Evolutionary conservation across 2,888 invertebrate genomes (phyloP).

Genomic region (Eumacrocentrus americanus): DNA sequence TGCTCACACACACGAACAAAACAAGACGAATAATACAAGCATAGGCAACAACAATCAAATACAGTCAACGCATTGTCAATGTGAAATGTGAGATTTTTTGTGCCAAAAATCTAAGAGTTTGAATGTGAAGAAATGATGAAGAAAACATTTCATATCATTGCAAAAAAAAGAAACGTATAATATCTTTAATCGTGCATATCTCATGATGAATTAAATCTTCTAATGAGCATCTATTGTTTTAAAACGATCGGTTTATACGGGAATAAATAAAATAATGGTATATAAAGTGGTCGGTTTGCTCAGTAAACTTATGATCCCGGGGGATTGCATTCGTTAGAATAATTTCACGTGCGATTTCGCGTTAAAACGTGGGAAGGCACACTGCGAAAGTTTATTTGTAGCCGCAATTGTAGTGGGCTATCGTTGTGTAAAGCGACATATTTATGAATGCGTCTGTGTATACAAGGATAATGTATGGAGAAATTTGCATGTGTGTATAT

Average conservation of each 20-base stretch:
- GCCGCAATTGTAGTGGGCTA: constrained; percentile 16
- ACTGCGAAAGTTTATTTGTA: constrained; percentile 27
- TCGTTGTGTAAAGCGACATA: constrained; percentile 18
- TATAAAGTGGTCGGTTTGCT: not conserved
- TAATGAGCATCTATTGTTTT: too few species aligned
- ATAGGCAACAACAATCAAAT: not conserved
- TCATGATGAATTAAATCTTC: too few species aligned
- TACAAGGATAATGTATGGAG: not conserved
- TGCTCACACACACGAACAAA: not conserved
- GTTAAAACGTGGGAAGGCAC: constrained; percentile 11
- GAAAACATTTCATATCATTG: constrained; percentile 19
- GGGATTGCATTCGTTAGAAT: constrained; percentile 24
- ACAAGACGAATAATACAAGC: not conserved
- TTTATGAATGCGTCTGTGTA: constrained; percentile 9
- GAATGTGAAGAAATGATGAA: not conserved
- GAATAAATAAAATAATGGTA: constrained; percentile 4
- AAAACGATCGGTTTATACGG: constrained; percentile 17
- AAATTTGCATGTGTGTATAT: not conserved
- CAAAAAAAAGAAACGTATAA: too few species aligned
- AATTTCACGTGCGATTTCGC: constrained; percentile 26
- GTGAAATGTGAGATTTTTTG: constrained; percentile 8
- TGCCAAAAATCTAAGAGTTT: constrained; percentile 16
- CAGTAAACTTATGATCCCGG: too few species aligned
- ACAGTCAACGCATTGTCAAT: not conserved
- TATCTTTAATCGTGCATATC: constrained; percentile 7